Conservation (phyloP, 2,888 invertebrate genomes). For the Melanostoma mellinum region DNA sequence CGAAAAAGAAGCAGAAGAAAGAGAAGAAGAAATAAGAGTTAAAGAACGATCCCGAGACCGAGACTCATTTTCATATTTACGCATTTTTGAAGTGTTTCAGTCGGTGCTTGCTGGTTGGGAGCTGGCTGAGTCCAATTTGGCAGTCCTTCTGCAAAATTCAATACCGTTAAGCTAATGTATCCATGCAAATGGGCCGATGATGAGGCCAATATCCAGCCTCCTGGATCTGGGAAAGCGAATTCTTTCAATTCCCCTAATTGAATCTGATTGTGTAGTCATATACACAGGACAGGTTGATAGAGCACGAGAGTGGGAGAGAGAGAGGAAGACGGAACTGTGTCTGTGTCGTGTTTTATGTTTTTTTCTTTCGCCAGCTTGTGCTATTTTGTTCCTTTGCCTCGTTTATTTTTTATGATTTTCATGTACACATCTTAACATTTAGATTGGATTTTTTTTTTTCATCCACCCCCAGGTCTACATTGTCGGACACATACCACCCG, state of each 20-base stretch:
- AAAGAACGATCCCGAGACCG: background rate
- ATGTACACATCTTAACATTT: constrained; percentile 41
- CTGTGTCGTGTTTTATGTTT: background rate
- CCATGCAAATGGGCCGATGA: constrained; percentile 28
- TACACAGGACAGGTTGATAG: constrained; percentile 1
- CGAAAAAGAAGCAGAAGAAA: background rate
- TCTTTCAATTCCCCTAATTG: constrained; percentile 69
- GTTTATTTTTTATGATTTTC: constrained; percentile 36
- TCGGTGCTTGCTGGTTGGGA: background rate
- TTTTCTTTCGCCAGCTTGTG: constrained; percentile 1
- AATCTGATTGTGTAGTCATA: constrained; percentile 52
- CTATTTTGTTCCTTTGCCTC: background rate
- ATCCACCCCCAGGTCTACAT: constrained; percentile 89
- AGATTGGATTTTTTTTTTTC: constrained; percentile 50
- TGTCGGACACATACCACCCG: constrained; percentile 95
- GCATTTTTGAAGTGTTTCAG: constrained; percentile 39
- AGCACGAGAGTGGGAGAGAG: too few species aligned
- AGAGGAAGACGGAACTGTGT: too few species aligned
- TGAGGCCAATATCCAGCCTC: constrained; percentile 12
- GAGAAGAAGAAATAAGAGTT: too few species aligned
- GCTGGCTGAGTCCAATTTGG: constrained; percentile 37
- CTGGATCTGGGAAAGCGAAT: constrained; percentile 25
- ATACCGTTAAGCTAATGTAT: constrained; percentile 58
- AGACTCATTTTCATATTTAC: constrained; percentile 48
- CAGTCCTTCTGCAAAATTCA: constrained; percentile 51